Percentiles rank a stretch among this genome's conserved stretches.
These are phyloP conservation scores for Homalodisca vitripennis DNA, from an alignment of 1,140 invertebrate species.

Conservation along the genomic window DNA sequence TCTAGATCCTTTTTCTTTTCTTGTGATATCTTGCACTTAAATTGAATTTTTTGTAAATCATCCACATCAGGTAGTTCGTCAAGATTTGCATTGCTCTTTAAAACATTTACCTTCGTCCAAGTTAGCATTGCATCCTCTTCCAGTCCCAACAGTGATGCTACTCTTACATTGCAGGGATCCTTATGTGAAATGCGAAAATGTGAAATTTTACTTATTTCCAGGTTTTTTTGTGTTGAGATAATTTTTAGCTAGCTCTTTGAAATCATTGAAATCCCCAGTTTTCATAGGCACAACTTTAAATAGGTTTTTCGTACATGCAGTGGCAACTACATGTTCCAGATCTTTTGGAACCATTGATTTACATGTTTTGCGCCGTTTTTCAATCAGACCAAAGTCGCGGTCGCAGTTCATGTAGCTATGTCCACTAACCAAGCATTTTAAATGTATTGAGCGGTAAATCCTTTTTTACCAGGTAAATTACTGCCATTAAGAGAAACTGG, in stretches of 20 bases:
- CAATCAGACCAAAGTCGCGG: constrained; percentile 36
- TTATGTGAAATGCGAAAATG: constrained; percentile 31
- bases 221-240: constrained; percentile 31
- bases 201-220: constrained; percentile 31
- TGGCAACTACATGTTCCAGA: constrained; percentile 26
- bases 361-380: constrained; percentile 36
- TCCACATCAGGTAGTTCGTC: no score
- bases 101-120: constrained; percentile 27
- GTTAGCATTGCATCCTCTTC: constrained; percentile 15
- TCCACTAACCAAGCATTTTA: constrained; percentile 35
- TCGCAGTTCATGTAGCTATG: constrained; percentile 33
- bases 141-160: constrained; percentile 3
- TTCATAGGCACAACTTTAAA: constrained; percentile 27
- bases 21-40: constrained; percentile 26
- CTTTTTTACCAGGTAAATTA: neutral
- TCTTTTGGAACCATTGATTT: constrained; percentile 29
- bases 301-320: constrained; percentile 27
- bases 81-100: no score
- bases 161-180: constrained; percentile 27
- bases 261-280: constrained; percentile 29
- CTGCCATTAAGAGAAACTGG: no score
- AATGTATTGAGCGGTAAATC: constrained; percentile 31
- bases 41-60: constrained; percentile 30
- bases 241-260: constrained; percentile 32
- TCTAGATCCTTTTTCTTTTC: constrained; percentile 29